Conservation (phyloP, 2,888 invertebrate species). For the Plutella xylostella region DNA sequence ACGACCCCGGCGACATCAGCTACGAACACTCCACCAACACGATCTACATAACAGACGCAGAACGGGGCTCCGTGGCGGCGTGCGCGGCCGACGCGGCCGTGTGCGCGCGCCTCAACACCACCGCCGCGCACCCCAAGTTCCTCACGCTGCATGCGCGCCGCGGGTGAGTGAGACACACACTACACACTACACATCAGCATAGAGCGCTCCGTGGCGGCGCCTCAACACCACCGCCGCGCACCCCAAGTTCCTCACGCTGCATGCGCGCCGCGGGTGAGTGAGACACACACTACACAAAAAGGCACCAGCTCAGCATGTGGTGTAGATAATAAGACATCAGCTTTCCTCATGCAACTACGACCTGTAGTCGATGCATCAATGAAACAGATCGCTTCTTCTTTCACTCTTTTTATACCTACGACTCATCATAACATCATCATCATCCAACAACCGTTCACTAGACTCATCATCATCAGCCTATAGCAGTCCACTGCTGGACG, state of each 20-base stretch:
- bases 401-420: too few relatives aligned
- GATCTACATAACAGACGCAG: constrained; percentile 84
- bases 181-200: too few relatives aligned
- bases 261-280: neutral
- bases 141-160: constrained; percentile 76
- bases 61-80: constrained; percentile 77
- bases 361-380: too few relatives aligned
- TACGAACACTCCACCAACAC: constrained; percentile 84
- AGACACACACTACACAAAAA: too few relatives aligned
- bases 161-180: constrained; percentile 70
- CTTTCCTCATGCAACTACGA: too few relatives aligned
- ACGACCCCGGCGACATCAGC: constrained; percentile 79
- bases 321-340: too few relatives aligned
- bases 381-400: too few relatives aligned
- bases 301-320: too few relatives aligned
- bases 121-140: constrained; percentile 74
- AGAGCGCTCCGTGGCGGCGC: constrained; percentile 12
- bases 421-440: too few relatives aligned
- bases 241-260: neutral
- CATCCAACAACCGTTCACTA: too few relatives aligned
- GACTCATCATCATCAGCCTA: too few relatives aligned
- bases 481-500: too few relatives aligned
- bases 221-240: neutral
- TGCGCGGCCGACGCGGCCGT: constrained; percentile 76
- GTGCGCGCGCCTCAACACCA: constrained; percentile 74